Base-by-base conservation (phyloP, 2,888 invertebrate genomes). In the Portevinia maculata region DNA sequence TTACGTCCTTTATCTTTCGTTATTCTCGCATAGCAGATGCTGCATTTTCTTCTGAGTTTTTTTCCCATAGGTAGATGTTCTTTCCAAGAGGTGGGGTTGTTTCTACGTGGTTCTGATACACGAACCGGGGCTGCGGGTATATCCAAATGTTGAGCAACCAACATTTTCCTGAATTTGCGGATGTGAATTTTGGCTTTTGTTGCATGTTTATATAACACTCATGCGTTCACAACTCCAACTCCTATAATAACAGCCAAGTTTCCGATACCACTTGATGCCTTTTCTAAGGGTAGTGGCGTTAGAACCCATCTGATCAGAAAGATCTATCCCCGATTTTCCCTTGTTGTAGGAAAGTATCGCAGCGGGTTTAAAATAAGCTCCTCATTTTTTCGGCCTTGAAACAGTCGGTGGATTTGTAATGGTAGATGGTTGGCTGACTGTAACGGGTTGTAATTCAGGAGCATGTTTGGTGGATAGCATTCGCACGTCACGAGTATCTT, bases 251-350 rank as follows among this genome's bases (percentile, higher is more conserved):
- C 9, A 64, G 52, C 32, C 46, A 21, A 73, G 44, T 55, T 70
- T 70, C 13, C 53, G 46, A 37, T 76, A 76, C 69, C 70, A 70
- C 62, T 76, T 76, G n/a, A 69, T 41, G 17, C 85, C 84, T 86
- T 86, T 87, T 53, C 87, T 67, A 17, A 87, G 73, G 50, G 86
- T 86, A 53, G 87, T 86, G 41, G 85, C 86, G 85, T 86, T 87
- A 15, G 86, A 86, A 24, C 64, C 86, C 86, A 87, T 86, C 74
- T 87, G 86, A 74, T 87, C 86, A 13, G 86, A 87, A 11, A 85
- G 76, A 81, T 87, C 86, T 34, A 88, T 87, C 19, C 87, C 87
- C 64, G 85, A 71, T 83, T 87, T 88, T 17, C 86, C 87, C 85
- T 79, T 86, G 74, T 87, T 88, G 73, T 87, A 87, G 1, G 84